Conservation (phyloP, 2,888 invertebrate genomes). For the Oegoconia quadripuncta region DNA sequence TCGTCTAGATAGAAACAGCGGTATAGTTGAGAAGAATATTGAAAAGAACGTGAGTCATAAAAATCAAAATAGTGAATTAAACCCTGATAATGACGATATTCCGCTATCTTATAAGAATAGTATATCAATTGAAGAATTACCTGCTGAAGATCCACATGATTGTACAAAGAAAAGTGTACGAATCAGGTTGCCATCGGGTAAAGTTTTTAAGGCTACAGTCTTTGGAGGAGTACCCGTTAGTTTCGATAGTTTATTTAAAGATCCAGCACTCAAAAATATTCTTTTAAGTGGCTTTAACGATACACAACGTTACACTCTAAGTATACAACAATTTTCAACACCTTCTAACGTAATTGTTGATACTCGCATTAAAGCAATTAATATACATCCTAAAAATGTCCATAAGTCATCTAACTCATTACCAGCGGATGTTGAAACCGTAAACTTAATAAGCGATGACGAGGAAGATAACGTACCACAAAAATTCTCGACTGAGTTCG, state of each 20-base stretch:
- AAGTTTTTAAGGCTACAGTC: slow-evolving; percentile 52
- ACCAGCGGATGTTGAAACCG: slow-evolving; percentile 38
- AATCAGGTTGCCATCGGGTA: slow-evolving; percentile 52
- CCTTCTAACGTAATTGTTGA: slow-evolving; percentile 26
- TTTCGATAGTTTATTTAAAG: slow-evolving; percentile 44
- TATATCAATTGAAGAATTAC: slow-evolving; percentile 42
- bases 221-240: slow-evolving; percentile 41
- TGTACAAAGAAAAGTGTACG: slow-evolving; percentile 41
- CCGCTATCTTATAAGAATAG: slow-evolving; percentile 28
- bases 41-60: not conserved
- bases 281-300: slow-evolving; percentile 36
- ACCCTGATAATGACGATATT: slow-evolving; percentile 1
- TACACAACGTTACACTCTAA: slow-evolving; percentile 44
- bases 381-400: slow-evolving; percentile 15
- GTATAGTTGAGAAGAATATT: not conserved
- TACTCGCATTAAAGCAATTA: slow-evolving; percentile 32
- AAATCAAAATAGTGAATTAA: not conserved
- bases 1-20: not conserved
- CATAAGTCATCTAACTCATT: no score
- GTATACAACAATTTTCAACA: slow-evolving; percentile 43
- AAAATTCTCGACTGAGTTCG: slow-evolving; percentile 49
- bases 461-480: slow-evolving; percentile 37
- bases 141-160: slow-evolving; percentile 22
- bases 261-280: slow-evolving; percentile 42
- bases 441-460: slow-evolving; percentile 64